phyloP scores from a whole-genome alignment of 2,797 vertebrate genomes.

The Lagocephalus sceleratus region DNA sequence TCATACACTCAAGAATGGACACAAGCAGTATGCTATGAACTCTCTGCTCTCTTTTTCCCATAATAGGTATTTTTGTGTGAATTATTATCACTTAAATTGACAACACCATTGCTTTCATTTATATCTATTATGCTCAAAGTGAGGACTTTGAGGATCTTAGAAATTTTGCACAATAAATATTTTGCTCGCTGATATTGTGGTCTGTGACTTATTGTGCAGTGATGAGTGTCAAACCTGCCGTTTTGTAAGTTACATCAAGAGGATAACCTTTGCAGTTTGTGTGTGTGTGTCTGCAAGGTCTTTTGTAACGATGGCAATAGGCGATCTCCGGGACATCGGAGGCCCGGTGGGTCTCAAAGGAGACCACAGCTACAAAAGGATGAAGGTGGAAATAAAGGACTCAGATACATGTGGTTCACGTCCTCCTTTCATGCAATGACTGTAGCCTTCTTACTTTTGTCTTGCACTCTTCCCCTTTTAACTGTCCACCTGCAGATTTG shows the following conservation, averaged over 20 bases:
- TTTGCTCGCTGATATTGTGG: constrained; percentile 19
- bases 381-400: constrained; percentile 22
- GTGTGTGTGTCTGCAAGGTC: constrained; percentile 1
- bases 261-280: constrained; percentile 11
- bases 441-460: constrained; percentile 25
- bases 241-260: constrained; percentile 3
- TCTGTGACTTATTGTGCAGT: constrained; percentile 6
- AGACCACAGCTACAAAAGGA: constrained; percentile 25
- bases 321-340: constrained; percentile 33
- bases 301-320: constrained; percentile 46
- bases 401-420: constrained; percentile 28
- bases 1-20: too few relatives aligned
- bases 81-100: too few relatives aligned
- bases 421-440: constrained; percentile 34
- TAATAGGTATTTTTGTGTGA: too few relatives aligned
- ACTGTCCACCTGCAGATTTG: constrained; percentile 20
- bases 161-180: too few relatives aligned
- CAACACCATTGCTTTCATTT: too few relatives aligned
- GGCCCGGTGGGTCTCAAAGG: constrained; percentile 26
- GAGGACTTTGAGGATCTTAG: too few relatives aligned
- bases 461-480: constrained; percentile 27
- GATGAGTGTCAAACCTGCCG: constrained; percentile 3
- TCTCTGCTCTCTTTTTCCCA: too few relatives aligned
- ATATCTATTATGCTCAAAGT: too few relatives aligned
- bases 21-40: too few relatives aligned